Base-by-base conservation (phyloP, 2,113 vertebrate species). In the Corythornis cristatus region DNA sequence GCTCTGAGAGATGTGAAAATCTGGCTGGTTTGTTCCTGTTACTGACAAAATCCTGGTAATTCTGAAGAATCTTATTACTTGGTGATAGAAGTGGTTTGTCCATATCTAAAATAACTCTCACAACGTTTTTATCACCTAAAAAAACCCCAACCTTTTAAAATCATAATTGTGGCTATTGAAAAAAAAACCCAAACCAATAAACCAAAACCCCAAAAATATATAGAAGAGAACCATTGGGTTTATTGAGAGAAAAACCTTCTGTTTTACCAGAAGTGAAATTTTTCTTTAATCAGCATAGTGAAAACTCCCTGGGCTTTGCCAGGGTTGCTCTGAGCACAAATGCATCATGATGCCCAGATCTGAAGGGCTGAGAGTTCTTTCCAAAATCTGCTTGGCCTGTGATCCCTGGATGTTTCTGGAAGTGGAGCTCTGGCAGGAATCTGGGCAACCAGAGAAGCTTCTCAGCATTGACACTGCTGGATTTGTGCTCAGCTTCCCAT, bases 381-480 rank as follows among this genome's bases (percentile, higher is more conserved):
- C 35, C 35, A 35, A 35, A 35, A 35, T 97, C 98, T 98, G 20
- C 96, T 97, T 98, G 98, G 98, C 95, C n/a, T 98, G 98, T 98
- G 97, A 97, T 94, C 97, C 98, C 98, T 97, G 98, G 98, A 98
- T 98, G 97, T 95, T 95, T 85, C 37, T 76, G 73, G 98, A 98
- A 95, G 95, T 96, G 91, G 90, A 97, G 89, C 95, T 97, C 40
- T 97, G 97, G 78, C 97, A 97, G 97, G 97, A 98, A 97, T 89
- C 98, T 98, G 98, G 90, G 88, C 98, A 98, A 97, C 98, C 89
- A 9, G 93, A 96, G 96, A 88, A 75, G 76, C 53, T 72, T 78
- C 46, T 80, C 65, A 71, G 46, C 56, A 42, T 40, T 56, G 42
- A 25, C 81, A 14, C 6, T 46, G 31, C 60, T 57, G 23, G 53